These are phyloP conservation scores for Eupithecia exiguata DNA, from an alignment of 2,888 invertebrate genomes.

Conservation along the genomic window DNA sequence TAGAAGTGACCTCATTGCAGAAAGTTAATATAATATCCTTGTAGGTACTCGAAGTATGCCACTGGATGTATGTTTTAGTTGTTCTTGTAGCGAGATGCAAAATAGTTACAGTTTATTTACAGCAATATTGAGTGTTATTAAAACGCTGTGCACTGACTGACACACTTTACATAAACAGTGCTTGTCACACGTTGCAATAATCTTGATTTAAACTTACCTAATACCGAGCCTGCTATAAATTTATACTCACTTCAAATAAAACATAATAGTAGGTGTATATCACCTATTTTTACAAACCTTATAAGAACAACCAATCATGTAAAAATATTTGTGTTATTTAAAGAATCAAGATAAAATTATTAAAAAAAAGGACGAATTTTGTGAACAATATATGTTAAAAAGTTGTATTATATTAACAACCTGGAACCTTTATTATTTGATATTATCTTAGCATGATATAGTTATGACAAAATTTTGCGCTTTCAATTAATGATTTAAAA, in stretches of 20 bases:
- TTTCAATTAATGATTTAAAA: neutral
- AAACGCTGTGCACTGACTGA: conserved; percentile 37
- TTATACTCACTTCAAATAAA: conserved; percentile 35
- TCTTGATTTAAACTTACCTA: conserved; percentile 41
- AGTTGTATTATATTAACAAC: neutral
- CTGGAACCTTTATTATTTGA: neutral
- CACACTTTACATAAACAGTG: conserved; percentile 39
- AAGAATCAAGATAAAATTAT: neutral
- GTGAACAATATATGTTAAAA: neutral
- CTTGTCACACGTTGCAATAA: conserved; percentile 40
- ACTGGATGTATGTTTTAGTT: conserved; percentile 26
- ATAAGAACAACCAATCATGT: neutral
- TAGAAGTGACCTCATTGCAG: conserved; percentile 51
- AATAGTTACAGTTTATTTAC: conserved; percentile 34
- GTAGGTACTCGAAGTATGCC: conserved; percentile 19
- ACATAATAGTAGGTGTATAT: neutral
- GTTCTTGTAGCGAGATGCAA: conserved; percentile 32
- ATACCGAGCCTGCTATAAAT: conserved; percentile 25
- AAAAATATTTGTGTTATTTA: neutral
- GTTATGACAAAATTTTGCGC: neutral
- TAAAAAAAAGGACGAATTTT: neutral
- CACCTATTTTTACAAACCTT: conserved; percentile 6
- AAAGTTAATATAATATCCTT: conserved; percentile 27
- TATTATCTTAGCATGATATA: neutral
- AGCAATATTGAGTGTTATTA: conserved; percentile 35